A percentile compares a stretch with the other conserved stretches of the same genome.
Evolutionary conservation across 92 coral and sea anemone species (phyloP).

Genomic region (Porites evermanni): DNA sequence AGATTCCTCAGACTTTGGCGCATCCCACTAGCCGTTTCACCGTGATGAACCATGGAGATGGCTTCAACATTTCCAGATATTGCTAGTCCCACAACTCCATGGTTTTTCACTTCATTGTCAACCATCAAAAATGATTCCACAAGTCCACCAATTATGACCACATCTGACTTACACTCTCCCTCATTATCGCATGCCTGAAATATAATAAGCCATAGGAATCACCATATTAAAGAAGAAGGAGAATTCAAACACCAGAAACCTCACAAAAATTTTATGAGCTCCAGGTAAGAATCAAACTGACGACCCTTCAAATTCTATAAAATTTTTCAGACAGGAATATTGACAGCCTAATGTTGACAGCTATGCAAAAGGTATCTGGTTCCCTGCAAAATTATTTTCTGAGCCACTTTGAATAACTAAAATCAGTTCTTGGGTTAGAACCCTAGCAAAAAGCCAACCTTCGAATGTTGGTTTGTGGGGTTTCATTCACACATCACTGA

Average conservation of each 20-base stretch:
- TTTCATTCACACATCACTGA: too few species aligned
- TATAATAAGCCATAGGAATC: neutral
- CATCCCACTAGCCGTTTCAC: conserved; percentile 76
- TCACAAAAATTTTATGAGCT: too few species aligned
- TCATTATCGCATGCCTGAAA: conserved; percentile 79
- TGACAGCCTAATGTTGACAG: neutral
- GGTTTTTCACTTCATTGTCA: conserved; percentile 74
- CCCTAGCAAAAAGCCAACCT: too few species aligned
- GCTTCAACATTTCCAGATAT: conserved; percentile 92
- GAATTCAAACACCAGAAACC: neutral
- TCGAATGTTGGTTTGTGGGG: too few species aligned
- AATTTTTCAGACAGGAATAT: too few species aligned
- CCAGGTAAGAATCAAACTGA: too few species aligned
- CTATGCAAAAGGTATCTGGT: too few species aligned
- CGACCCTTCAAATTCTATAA: neutral
- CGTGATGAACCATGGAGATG: conserved; percentile 86
- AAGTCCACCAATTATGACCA: conserved; percentile 92
- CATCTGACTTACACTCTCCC: conserved; percentile 83
- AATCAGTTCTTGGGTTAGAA: too few species aligned
- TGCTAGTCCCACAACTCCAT: conserved; percentile 90
- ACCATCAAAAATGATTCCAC: conserved; percentile 89
- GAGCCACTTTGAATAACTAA: too few species aligned
- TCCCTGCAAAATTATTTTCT: too few species aligned
- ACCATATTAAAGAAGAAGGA: neutral
- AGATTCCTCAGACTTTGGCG: conserved; percentile 65